phyloP scores from a whole-genome alignment of 2,797 vertebrate species.

The Lepus oiostolus region DNA sequence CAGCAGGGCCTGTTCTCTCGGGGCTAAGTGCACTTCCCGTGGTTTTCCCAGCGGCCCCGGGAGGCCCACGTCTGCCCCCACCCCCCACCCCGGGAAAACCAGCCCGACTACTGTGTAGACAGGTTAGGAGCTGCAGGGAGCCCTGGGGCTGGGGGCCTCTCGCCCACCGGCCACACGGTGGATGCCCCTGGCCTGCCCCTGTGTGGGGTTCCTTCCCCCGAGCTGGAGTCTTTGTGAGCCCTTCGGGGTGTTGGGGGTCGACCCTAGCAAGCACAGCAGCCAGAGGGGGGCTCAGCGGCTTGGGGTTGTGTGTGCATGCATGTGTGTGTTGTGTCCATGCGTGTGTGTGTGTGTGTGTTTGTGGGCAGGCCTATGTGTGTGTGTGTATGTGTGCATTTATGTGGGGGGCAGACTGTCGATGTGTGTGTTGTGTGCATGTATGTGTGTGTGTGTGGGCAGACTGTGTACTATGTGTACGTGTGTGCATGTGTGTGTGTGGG shows the following conservation, averaged over 20 bases:
- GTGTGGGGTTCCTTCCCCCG: background rate
- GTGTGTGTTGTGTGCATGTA: background rate
- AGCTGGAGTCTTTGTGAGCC: background rate
- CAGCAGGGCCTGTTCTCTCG: background rate
- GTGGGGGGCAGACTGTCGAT: too few species aligned
- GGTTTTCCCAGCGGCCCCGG: conserved; percentile 38
- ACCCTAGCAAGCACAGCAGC: background rate
- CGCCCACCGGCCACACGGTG: too few species aligned
- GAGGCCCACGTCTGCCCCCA: conserved; percentile 63
- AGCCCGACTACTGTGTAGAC: background rate
- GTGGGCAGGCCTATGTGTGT: too few species aligned
- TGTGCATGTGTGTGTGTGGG: too few species aligned
- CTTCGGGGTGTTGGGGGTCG: background rate
- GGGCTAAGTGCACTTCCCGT: conserved; percentile 48
- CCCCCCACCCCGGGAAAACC: background rate
- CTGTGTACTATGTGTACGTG: too few species aligned
- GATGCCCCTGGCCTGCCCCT: rapidly evolving
- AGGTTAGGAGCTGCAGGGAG: background rate
- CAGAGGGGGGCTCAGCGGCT: background rate
- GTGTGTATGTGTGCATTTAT: too few species aligned
- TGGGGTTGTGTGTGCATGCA: too few species aligned
- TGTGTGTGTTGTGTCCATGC: too few species aligned
- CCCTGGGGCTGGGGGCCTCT: background rate
- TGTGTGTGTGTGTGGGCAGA: too few species aligned
- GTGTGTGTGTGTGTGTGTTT: background rate